A percentile compares a stretch with the other conserved stretches of the same genome.
phyloP scores from a whole-genome alignment of 2,113 vertebrate genomes.

The Columba janthina region DNA sequence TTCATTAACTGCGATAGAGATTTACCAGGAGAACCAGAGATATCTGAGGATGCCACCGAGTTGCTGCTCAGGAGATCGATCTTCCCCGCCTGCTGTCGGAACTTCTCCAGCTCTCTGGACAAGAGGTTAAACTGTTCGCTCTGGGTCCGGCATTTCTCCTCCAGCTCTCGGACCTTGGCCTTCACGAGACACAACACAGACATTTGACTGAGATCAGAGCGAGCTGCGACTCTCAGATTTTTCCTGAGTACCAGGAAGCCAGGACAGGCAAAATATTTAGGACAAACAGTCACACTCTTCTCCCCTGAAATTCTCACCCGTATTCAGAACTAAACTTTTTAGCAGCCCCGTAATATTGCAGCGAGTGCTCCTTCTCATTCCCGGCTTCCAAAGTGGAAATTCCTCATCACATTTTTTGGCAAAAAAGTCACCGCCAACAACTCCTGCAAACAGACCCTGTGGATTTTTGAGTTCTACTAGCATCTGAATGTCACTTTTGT shows the following conservation, averaged over 20 bases:
- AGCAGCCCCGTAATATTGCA: neutral
- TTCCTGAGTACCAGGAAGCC: neutral
- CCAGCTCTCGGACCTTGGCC: slow-evolving; percentile 95
- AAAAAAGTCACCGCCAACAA: neutral
- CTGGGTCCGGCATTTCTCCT: slow-evolving; percentile 94
- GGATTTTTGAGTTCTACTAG: neutral
- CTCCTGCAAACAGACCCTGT: neutral
- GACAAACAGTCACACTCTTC: neutral
- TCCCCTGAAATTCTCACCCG: neutral
- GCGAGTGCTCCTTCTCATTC: neutral
- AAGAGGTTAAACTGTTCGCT: slow-evolving; percentile 97
- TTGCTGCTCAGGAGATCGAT: slow-evolving; percentile 85
- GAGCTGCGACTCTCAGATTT: neutral
- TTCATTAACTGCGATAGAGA: slow-evolving; percentile 86
- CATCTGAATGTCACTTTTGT: neutral
- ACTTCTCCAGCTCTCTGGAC: slow-evolving; percentile 91
- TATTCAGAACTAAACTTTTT: rapidly evolving
- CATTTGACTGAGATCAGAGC: neutral
- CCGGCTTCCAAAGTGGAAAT: neutral
- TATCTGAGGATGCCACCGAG: slow-evolving; percentile 70
- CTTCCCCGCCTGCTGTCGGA: slow-evolving; percentile 89
- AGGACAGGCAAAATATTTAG: neutral
- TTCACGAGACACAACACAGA: slow-evolving; percentile 39
- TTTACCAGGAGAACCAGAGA: slow-evolving; percentile 80
- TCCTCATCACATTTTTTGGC: neutral